A percentile compares a stretch with the other conserved stretches of the same genome.
phyloP scores from a whole-genome alignment of 1,140 invertebrate species.

The Aphis craccivora region DNA sequence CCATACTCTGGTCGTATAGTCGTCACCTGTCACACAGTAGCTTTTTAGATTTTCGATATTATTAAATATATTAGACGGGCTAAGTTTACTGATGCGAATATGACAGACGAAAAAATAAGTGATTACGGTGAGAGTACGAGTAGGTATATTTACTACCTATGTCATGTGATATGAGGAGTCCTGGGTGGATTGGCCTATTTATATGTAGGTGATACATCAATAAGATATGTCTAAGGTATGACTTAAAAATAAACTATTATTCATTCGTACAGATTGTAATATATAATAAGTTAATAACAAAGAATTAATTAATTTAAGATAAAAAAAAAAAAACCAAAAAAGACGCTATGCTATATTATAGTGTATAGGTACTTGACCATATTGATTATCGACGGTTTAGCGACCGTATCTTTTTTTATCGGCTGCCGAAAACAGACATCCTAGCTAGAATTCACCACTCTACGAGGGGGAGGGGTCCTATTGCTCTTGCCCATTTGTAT shows the following conservation, averaged over 20 bases:
- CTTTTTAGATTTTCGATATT: neutral
- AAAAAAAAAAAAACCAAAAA: neutral
- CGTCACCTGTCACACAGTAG: neutral
- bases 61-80: no score
- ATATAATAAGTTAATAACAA: neutral
- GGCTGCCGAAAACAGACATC: no score
- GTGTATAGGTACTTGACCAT: no score
- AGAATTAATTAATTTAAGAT: neutral
- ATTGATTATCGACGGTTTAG: no score
- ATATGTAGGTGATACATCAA: neutral
- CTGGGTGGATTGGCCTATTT: neutral
- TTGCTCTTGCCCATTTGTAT: no score
- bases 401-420: no score
- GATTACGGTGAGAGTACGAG: neutral
- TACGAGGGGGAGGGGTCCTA: no score
- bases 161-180: neutral
- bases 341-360: neutral
- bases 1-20: no score
- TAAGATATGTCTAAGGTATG: neutral
- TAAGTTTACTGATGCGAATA: neutral
- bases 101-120: neutral
- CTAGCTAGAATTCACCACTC: no score
- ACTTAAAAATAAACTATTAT: neutral
- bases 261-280: neutral
- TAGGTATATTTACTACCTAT: neutral